Evolutionary conservation across 2,113 vertebrate genomes (phyloP), one percentile per base, ranked within the genome.

Genomic region (Ovis canadensis): DNA sequence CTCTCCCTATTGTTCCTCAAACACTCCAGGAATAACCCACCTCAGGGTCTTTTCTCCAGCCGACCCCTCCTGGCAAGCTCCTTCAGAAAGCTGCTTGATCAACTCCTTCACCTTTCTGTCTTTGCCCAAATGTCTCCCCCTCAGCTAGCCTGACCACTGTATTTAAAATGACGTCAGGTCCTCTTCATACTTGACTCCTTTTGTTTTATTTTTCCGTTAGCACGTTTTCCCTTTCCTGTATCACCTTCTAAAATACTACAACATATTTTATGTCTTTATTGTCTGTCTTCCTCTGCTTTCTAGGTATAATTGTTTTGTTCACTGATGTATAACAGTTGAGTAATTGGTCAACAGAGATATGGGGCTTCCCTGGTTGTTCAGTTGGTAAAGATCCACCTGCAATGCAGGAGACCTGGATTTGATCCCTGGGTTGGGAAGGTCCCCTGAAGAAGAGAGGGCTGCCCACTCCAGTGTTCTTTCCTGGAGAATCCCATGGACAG

Each of bases 31-130:
- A 17, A 29, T 57, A 57, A 60, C 9, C 27, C 48, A 67, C 5
- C 6, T 31, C 50, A 50, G 50, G 43, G 27, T 57, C 40, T 57
- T 80, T 52, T 33, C 13, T 16, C 21, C 40, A 9, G 11, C 31
- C 0, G 0, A 40, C 6, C 12, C 23, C 12, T 7, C 4, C 11
- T 59, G n/a, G 43, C 57, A 27, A 33, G 15, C 2, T 17, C 14
- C 36, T 89, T 78, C 21, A 36, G 54, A 77, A 23, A 84, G 43
- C 12, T 78, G 48, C 13, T 7, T 10, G 15, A 8, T 67, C 82
- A 81, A 45, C 27, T 81, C 33, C 23, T 80, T 50, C 21, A 71
- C 25, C 17, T 96, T 80, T 31, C 33, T 52, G 13, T 60, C 54
- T 85, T 85, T 43, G 33, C 43, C 14, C 16, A 48, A n/a, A 50